Conservation (phyloP, 2,888 invertebrate species). For the Aleiodes leptofemur region DNA sequence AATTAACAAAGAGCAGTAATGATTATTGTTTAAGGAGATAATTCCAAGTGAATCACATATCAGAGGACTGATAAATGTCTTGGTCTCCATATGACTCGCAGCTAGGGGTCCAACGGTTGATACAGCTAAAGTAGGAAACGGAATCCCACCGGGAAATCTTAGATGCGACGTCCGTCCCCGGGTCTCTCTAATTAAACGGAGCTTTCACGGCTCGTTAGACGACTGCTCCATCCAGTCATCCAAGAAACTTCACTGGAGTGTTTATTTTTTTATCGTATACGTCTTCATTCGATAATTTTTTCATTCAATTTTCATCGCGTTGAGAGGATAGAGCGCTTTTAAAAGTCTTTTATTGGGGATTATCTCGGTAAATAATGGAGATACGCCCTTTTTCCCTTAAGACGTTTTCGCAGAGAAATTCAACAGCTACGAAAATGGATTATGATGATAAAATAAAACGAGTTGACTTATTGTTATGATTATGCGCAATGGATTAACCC, state of each 20-base stretch:
- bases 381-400: no score
- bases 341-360: no score
- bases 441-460: no score
- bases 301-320: background rate
- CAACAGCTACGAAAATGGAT: no score
- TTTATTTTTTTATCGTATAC: background rate
- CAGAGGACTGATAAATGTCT: slow-evolving; percentile 3
- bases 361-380: no score
- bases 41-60: slow-evolving; percentile 16
- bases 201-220: slow-evolving; percentile 26
- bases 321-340: no score
- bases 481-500: no score
- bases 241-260: slow-evolving; percentile 4
- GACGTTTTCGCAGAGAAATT: no score
- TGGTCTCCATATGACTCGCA: background rate
- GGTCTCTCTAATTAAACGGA: slow-evolving; percentile 27
- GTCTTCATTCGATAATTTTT: background rate
- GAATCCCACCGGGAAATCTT: slow-evolving; percentile 16
- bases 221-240: slow-evolving; percentile 6
- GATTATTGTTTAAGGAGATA: background rate
- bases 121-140: background rate
- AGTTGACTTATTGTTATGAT: no score
- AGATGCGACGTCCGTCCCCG: slow-evolving; percentile 19
- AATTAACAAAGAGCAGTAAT: no score
- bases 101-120: background rate